Conservation (phyloP, 1,140 invertebrate species). For the Physella acuta region DNA sequence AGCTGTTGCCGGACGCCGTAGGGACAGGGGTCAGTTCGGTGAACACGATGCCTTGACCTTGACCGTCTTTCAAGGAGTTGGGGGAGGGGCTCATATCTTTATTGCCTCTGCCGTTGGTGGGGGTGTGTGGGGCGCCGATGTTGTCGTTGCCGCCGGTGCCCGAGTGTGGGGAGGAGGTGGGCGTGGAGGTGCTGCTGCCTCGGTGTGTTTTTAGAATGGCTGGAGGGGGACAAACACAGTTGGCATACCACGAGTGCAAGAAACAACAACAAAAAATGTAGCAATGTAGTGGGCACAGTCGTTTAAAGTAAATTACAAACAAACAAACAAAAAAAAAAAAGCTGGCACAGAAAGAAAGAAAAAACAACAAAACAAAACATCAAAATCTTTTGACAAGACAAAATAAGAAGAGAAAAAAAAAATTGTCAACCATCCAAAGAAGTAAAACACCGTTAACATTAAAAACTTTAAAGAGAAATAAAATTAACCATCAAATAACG, state of each 20-base stretch:
- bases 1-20: conserved; percentile 5
- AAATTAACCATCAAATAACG: no score
- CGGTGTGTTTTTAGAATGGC: background rate
- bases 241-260: background rate
- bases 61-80: background rate
- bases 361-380: background rate
- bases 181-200: background rate
- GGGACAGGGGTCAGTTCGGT: conserved; percentile 17
- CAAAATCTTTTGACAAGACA: no score
- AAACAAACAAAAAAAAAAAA: background rate
- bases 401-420: no score
- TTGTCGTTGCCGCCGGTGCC: conserved; percentile 8
- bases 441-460: no score
- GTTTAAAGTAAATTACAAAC: background rate
- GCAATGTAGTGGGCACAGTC: no score
- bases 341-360: background rate
- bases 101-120: background rate
- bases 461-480: no score
- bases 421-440: no score
- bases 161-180: conserved; percentile 9
- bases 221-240: background rate
- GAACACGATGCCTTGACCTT: conserved; percentile 1
- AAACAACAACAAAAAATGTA: no score
- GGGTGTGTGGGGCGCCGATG: background rate
- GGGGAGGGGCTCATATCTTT: background rate